Base-by-base conservation (phyloP, 1,140 invertebrate genomes). In the Saccostrea echinata region DNA sequence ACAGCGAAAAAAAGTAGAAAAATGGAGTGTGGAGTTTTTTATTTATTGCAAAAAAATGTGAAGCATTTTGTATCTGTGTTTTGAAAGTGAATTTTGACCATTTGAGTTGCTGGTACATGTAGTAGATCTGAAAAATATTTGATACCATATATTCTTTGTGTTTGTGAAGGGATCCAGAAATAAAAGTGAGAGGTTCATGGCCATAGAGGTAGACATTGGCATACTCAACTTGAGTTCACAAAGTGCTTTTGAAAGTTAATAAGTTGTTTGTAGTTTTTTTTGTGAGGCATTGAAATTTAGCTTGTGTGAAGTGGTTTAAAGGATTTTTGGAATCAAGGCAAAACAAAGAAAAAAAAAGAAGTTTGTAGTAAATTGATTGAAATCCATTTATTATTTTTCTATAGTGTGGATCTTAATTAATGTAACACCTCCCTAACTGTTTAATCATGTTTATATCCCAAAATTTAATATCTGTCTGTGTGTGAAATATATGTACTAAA, bases 131-230 rank as follows among this genome's bases (percentile, higher is more conserved):
- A 18, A 30, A 76, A 76, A 30, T 33, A 4, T 61, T 21, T 61
- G 55, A 61, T 61, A n/a, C 43, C 4, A 6, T 43, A 43, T 43
- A 43, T 64, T 21, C 9, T 64, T 76, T 76, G 68, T 76, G 68
- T 30, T 76, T 76, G 68, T 76, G 30, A 76, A 76, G 68, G 68
- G 68, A 76, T 76, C 27, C 68, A 76, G 68, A 30, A 76, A 16
- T 33, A 76, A 27, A 24, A 33, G 16, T 16, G 68, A 76, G 16
- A 76, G 27, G 18, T 76, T 27, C 27, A 24, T 13, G 16, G 30
- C 16, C 9, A 16, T 30, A 16, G 68, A 76, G 68, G 68, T 76
- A 76, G 68, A 76, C 13, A 30, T 16, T 76, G 27, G 30, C 27
- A 30, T 33, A 33, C 24, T 33, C 13, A 33, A 33, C 12, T 76